Conservation (phyloP, 1,140 invertebrate species). For the Hycleus phaleratus region DNA sequence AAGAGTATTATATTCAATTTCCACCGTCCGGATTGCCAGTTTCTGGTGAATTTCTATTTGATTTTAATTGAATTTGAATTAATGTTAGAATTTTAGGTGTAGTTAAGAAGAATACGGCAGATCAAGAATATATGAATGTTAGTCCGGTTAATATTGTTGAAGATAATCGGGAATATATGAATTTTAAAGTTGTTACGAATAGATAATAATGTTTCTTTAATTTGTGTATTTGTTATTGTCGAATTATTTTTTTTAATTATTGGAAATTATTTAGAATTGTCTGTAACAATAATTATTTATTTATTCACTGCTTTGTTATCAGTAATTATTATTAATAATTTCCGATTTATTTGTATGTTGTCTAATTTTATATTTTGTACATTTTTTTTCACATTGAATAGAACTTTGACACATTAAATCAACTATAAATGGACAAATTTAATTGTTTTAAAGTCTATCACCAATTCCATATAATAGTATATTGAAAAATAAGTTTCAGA, state of each 20-base stretch:
- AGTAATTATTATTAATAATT: background rate
- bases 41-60: constrained; percentile 31
- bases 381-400: constrained; percentile 14
- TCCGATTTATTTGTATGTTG: constrained; percentile 19
- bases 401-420: too few species aligned
- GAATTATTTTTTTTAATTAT: too few species aligned
- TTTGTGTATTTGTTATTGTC: background rate
- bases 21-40: constrained; percentile 45
- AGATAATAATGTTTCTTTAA: constrained; percentile 8
- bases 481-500: too few species aligned
- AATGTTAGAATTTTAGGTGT: constrained; percentile 7
- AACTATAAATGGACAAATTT: background rate
- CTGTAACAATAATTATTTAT: constrained; percentile 11
- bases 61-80: background rate
- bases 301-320: constrained; percentile 22
- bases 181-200: constrained; percentile 16
- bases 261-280: constrained; percentile 19
- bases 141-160: background rate
- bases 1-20: constrained; percentile 45
- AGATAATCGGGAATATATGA: constrained; percentile 22
- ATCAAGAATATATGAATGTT: constrained; percentile 22
- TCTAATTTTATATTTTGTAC: constrained; percentile 29
- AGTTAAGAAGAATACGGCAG: background rate
- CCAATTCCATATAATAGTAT: too few species aligned
- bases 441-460: too few species aligned